These are phyloP conservation scores for Nycticorax nycticorax DNA, from an alignment of 2,113 vertebrate species.

Conservation along the genomic window DNA sequence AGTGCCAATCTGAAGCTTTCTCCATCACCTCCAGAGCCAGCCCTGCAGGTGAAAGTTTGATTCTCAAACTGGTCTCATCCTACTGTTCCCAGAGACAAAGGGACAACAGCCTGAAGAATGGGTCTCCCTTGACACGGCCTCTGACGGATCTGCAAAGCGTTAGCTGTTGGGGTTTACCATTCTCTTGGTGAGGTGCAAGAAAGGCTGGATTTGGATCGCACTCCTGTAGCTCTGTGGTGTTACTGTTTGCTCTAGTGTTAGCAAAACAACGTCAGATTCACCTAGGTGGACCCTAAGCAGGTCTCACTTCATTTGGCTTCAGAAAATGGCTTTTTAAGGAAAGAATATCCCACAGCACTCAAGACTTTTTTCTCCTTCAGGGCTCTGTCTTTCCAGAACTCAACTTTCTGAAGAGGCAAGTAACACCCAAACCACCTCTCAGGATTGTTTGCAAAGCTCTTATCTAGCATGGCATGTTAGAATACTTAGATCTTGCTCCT, in stretches of 20 bases:
- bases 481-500: background rate
- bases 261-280: background rate
- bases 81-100: background rate
- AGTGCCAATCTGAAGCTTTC: background rate
- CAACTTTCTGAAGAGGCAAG: background rate
- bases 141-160: background rate
- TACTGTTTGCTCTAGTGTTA: background rate
- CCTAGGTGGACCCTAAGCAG: background rate
- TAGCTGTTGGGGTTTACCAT: background rate
- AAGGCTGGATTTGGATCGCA: background rate
- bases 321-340: background rate
- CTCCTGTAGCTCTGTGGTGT: background rate
- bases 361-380: background rate
- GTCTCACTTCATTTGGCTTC: background rate
- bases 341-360: background rate
- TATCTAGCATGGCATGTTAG: background rate
- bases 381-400: background rate
- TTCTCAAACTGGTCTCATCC: background rate
- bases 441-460: constrained; percentile 18
- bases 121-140: rapidly evolving
- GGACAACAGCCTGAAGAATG: background rate
- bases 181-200: background rate
- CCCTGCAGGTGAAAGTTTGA: background rate
- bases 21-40: background rate
- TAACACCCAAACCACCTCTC: background rate